phyloP scores from a whole-genome alignment of 2,888 invertebrate genomes.

The Agrochola lota region DNA sequence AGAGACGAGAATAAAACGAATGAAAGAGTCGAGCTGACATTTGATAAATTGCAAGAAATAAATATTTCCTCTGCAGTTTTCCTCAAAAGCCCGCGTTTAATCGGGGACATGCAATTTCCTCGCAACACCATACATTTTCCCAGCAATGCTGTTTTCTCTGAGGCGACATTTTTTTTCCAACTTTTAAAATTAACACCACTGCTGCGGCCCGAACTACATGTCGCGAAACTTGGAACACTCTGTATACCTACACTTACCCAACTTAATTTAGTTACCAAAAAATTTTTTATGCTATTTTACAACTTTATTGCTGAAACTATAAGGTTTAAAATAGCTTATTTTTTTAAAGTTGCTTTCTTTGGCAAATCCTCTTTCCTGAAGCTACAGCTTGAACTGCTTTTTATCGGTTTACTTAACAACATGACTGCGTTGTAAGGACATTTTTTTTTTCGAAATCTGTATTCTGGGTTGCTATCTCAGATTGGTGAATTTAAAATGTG shows the following conservation, averaged over 20 bases:
- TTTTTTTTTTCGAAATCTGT: conserved; percentile 56
- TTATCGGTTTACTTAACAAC: conserved; percentile 70
- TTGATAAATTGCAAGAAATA: conserved; percentile 64
- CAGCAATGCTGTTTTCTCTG: conserved; percentile 50
- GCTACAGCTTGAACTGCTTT: conserved; percentile 67
- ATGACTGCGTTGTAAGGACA: conserved; percentile 47
- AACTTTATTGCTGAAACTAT: background rate
- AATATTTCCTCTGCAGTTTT: conserved; percentile 53
- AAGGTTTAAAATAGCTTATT: conserved; percentile 24
- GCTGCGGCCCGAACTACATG: conserved; percentile 62
- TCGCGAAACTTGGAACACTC: conserved; percentile 55
- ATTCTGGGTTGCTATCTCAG: conserved; percentile 34
- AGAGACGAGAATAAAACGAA: conserved; percentile 40
- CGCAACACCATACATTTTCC: conserved; percentile 53
- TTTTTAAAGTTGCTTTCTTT: conserved; percentile 40
- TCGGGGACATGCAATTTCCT: conserved; percentile 61
- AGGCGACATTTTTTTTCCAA: conserved; percentile 59
- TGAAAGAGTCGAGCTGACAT: conserved; percentile 53
- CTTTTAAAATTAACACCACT: conserved; percentile 71
- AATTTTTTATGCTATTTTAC: conserved; percentile 2
- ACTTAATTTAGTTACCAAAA: conserved; percentile 54
- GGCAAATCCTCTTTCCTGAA: conserved; percentile 70
- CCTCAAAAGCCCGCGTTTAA: conserved; percentile 57
- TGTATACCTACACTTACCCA: conserved; percentile 22
- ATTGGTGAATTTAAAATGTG: conserved; percentile 57